Evolutionary conservation across 2,113 vertebrate species (phyloP).

Genomic region (Xiphophorus hellerii): DNA sequence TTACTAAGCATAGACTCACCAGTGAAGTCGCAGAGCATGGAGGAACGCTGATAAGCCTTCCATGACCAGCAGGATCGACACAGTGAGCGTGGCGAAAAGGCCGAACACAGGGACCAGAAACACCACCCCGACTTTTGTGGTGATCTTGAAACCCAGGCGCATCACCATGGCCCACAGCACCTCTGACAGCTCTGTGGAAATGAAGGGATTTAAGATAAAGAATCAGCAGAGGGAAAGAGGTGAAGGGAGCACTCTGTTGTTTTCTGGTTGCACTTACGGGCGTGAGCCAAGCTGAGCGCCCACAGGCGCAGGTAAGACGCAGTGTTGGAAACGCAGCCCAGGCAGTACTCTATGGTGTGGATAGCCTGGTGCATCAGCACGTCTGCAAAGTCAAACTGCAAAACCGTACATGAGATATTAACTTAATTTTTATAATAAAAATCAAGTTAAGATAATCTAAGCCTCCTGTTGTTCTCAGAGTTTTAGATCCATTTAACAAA

Average conservation of each 20-base stretch:
- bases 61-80: conserved; percentile 95
- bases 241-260: not conserved
- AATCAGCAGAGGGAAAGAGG: not conserved
- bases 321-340: conserved; percentile 96
- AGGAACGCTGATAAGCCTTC: conserved; percentile 98
- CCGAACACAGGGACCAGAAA: conserved; percentile 85
- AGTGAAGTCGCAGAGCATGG: conserved; percentile 95
- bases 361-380: conserved; percentile 91
- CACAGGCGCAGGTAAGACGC: conserved; percentile 97
- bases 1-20: conserved; percentile 76
- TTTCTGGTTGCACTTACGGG: conserved; percentile 84
- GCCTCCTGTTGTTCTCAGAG: not conserved
- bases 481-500: not conserved
- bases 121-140: conserved; percentile 78
- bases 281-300: conserved; percentile 96
- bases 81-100: conserved; percentile 87
- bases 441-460: not conserved
- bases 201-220: not conserved
- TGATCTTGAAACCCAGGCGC: conserved; percentile 87
- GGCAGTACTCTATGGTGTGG: conserved; percentile 96
- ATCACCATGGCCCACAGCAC: conserved; percentile 97
- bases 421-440: not conserved
- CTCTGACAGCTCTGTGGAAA: conserved; percentile 88
- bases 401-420: conserved; percentile 29
- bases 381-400: conserved; percentile 90